phyloP scores from a whole-genome alignment of 2,113 vertebrate genomes.

The Sakesphorus luctuosus region DNA sequence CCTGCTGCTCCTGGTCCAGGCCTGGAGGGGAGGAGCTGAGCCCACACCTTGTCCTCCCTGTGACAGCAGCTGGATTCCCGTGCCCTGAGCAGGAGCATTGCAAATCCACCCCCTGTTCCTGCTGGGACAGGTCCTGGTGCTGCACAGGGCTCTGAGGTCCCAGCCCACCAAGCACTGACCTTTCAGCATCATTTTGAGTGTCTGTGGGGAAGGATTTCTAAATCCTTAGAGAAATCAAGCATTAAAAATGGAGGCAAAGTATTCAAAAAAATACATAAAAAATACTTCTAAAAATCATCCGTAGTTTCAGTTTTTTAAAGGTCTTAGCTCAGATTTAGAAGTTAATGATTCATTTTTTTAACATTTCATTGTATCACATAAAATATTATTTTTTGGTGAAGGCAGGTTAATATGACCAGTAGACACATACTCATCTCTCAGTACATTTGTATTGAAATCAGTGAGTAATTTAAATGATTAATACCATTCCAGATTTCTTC shows the following conservation, averaged over 20 bases:
- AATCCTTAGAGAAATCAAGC: neutral
- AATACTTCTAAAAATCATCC: neutral
- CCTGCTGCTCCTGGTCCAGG: neutral
- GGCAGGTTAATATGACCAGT: constrained; percentile 38
- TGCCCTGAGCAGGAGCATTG: neutral
- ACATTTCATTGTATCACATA: constrained; percentile 4
- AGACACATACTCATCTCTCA: neutral
- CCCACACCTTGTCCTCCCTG: neutral
- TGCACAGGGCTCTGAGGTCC: neutral
- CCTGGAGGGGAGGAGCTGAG: neutral
- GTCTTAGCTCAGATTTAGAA: constrained; percentile 1
- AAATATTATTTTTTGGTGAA: neutral
- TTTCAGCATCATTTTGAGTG: neutral
- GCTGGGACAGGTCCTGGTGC: neutral
- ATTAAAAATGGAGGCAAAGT: neutral
- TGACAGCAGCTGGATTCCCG: neutral
- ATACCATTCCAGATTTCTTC: constrained; percentile 38
- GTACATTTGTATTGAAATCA: neutral
- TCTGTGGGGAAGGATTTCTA: neutral
- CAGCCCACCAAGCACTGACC: neutral
- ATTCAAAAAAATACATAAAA: neutral
- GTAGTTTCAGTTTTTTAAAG: neutral
- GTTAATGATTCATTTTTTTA: constrained; percentile 23
- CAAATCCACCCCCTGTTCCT: fast-evolving
- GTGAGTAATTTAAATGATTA: constrained; percentile 53